Percentiles rank a stretch among this genome's conserved stretches.
Conservation (phyloP, 2,888 invertebrate species). For the Eupithecia exiguata region DNA sequence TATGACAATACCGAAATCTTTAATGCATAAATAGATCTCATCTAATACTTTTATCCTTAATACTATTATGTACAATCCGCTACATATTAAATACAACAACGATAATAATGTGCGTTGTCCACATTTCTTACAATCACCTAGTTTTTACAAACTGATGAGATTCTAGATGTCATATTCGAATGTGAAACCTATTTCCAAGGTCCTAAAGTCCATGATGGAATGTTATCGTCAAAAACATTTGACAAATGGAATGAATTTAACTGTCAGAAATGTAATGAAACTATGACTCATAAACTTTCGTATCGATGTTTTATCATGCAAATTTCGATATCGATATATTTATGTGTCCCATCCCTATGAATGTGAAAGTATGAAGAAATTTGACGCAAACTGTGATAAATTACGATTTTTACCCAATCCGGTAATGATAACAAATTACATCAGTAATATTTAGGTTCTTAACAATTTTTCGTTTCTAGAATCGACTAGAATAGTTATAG, state of each 20-base stretch:
- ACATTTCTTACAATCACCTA: conserved; percentile 31
- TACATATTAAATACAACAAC: conserved; percentile 61
- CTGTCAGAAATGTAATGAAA: conserved; percentile 21
- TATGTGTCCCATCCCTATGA: conserved; percentile 13
- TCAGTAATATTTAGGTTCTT: background rate
- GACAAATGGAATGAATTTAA: conserved; percentile 48
- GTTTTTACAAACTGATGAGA: conserved; percentile 55
- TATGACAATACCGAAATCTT: conserved; percentile 59
- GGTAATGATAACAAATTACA: background rate
- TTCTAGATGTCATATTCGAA: conserved; percentile 58
- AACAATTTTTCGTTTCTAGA: background rate
- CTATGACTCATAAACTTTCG: background rate
- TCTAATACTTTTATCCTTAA: conserved; percentile 72
- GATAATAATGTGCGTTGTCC: conserved; percentile 43
- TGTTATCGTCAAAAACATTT: conserved; percentile 49
- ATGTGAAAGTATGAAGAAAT: background rate
- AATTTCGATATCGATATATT: conserved; percentile 16
- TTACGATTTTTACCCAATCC: background rate
- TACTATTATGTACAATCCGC: conserved; percentile 72
- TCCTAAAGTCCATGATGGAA: conserved; percentile 56
- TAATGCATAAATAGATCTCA: conserved; percentile 71
- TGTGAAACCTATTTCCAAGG: conserved; percentile 47
- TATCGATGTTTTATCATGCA: background rate
- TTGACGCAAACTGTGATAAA: background rate
- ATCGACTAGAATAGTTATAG: background rate